Evolutionary conservation across 2,888 invertebrate genomes (phyloP), one percentile per base, ranked within the genome.

Genomic region (Carpatolechia fugitivella): DNA sequence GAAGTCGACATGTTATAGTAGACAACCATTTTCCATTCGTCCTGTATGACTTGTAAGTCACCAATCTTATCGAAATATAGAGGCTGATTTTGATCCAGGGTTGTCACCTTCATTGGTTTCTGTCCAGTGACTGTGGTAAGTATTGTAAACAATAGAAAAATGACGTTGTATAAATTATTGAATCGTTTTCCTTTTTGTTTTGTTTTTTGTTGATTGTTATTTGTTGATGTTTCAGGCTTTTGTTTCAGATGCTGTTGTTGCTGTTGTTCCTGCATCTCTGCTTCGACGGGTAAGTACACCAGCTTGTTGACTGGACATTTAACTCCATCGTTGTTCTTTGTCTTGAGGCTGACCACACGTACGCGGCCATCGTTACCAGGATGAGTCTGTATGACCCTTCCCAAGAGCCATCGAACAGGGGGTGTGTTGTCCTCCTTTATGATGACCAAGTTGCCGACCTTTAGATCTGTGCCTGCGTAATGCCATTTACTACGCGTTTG

Each of bases 361-460:
- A 61, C 60, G 11, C 46, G 50, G 31, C 58, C 55, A 40, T 61
- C 61, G 20, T 18, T 18, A 1, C 61, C 57, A 5, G 59, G 59
- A 8, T 60, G 58, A 4, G 54, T 38, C n/a, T 55, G 56, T 1
- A 52, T n/a, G 1, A 60, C 57, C 38, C 55, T 38, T 7, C 52
- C 60, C 44, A 62, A 41, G 0, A 49, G 31, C 60, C 60, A 62
- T 40, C 60, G 56, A 8, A 51, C 59, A 0, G 62, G 36, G 20
- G 56, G 60, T 48, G 57, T 18, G 38, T 61, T 60, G 6, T 46
- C 54, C 11, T 61, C 59, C 11, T 57, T 54, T 29, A 61, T 57
- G 1, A 59, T 18, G 1, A 61, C 63, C 8, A 61, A 4, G 31
- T 59, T 49, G 2, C 38, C 55, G 1, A 55, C 40, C 11, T 50